A percentile compares a stretch with the other conserved stretches of the same genome.
phyloP scores from a whole-genome alignment of 2,113 vertebrate genomes.

The Oreocharis arfaki region DNA sequence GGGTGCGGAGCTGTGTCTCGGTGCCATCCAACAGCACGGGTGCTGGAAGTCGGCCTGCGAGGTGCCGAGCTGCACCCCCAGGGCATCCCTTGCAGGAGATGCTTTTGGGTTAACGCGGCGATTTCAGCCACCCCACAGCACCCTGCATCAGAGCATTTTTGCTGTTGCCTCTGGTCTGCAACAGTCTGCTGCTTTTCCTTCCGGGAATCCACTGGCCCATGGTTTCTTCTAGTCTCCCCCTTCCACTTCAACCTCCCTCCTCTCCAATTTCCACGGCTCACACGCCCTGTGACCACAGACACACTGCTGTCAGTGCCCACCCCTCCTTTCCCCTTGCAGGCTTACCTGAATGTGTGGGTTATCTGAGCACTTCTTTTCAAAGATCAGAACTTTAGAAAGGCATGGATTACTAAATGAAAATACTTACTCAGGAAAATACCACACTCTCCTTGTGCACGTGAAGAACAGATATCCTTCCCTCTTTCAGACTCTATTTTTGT shows the following conservation, averaged over 20 bases:
- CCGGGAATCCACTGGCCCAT: neutral
- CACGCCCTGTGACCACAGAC: no score
- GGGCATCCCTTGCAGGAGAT: no score
- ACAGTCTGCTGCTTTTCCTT: neutral
- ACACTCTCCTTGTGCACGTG: neutral
- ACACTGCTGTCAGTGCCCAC: neutral
- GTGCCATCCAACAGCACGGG: no score
- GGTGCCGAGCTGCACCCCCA: no score
- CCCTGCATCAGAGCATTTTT: neutral
- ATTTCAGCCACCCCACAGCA: no score
- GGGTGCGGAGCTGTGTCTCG: no score
- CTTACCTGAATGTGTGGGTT: neutral
- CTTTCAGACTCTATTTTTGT: accelerated
- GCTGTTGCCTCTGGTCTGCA: neutral
- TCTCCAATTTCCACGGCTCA: accelerated
- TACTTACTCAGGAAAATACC: neutral
- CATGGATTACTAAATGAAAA: neutral
- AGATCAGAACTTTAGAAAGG: neutral
- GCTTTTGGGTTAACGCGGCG: no score
- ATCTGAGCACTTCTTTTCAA: neutral
- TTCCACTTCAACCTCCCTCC: neutral
- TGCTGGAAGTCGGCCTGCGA: no score
- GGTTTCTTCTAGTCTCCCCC: neutral
- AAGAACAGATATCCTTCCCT: neutral
- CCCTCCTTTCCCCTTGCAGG: neutral